Conservation (phyloP, 2,797 vertebrate species). For the Pelodytes ibericus region DNA sequence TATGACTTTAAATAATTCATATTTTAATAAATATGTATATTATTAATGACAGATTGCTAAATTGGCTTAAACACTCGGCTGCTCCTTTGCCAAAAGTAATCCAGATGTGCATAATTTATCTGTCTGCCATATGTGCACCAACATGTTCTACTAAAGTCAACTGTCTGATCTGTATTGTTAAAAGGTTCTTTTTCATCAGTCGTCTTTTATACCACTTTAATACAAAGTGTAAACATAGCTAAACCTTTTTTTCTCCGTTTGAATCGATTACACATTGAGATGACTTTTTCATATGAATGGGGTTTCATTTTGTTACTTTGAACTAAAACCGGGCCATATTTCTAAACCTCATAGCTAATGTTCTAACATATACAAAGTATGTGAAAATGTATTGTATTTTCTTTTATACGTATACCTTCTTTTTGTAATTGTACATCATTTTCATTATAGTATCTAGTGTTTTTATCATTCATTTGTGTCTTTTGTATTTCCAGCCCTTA, state of each 20-base stretch:
- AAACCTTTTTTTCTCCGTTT: constrained; percentile 56
- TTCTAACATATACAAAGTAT: background rate
- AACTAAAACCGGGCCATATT: background rate
- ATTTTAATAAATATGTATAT: constrained; percentile 78
- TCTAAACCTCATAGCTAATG: background rate
- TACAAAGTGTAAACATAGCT: constrained; percentile 69
- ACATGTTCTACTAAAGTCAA: constrained; percentile 82
- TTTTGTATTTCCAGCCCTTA: too few species aligned
- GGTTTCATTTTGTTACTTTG: constrained; percentile 8
- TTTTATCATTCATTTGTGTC: background rate
- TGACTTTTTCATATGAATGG: background rate
- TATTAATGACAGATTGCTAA: constrained; percentile 81
- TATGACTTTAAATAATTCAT: constrained; percentile 70
- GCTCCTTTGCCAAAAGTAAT: constrained; percentile 80
- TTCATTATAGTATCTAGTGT: background rate
- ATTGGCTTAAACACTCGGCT: constrained; percentile 78
- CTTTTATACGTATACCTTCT: background rate
- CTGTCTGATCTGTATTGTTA: constrained; percentile 78
- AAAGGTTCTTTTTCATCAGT: constrained; percentile 72
- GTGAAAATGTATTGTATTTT: background rate
- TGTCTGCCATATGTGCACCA: constrained; percentile 82
- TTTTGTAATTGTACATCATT: background rate
- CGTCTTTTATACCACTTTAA: constrained; percentile 67
- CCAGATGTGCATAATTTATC: constrained; percentile 85
- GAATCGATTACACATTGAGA: constrained; percentile 3